phyloP scores from a whole-genome alignment of 2,888 invertebrate genomes.

The Torymus aiolomorphi region DNA sequence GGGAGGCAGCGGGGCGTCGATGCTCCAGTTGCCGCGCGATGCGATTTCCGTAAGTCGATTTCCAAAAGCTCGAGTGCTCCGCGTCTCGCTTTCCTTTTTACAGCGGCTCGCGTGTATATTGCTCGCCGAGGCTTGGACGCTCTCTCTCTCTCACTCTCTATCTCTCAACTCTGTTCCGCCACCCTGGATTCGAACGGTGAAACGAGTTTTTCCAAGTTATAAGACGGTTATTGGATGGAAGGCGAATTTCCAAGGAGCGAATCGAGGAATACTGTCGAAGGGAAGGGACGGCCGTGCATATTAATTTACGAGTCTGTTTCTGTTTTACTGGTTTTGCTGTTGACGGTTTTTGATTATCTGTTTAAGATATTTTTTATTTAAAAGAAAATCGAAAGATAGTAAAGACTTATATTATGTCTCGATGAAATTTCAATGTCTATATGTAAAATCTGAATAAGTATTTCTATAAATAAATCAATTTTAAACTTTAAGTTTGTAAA shows the following conservation, averaged over 20 bases:
- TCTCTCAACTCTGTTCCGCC: neutral
- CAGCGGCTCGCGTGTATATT: slow-evolving; percentile 10
- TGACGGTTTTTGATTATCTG: neutral
- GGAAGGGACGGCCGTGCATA: slow-evolving; percentile 2
- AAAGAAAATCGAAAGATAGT: too few relatives aligned
- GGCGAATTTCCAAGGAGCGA: slow-evolving; percentile 29
- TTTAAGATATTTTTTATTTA: neutral
- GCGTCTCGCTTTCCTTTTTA: slow-evolving; percentile 11
- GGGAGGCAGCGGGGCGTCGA: slow-evolving; percentile 38
- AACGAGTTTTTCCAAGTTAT: slow-evolving; percentile 50
- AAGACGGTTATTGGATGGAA: slow-evolving; percentile 47
- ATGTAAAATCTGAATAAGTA: too few relatives aligned
- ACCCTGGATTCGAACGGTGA: neutral
- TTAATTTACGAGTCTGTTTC: slow-evolving; percentile 33
- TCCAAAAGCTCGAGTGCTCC: slow-evolving; percentile 62
- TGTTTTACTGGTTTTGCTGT: neutral
- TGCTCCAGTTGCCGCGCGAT: slow-evolving; percentile 68
- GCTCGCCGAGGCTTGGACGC: neutral
- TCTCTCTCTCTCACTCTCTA: neutral
- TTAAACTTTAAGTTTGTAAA: too few relatives aligned
- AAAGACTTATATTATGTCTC: too few relatives aligned
- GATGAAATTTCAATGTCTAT: too few relatives aligned
- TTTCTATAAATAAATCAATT: too few relatives aligned
- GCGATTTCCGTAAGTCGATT: slow-evolving; percentile 72
- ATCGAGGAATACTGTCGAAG: neutral